These are phyloP conservation scores for Xiphophorus maculatus DNA, from an alignment of 2,113 vertebrate species.

Conservation along the genomic window DNA sequence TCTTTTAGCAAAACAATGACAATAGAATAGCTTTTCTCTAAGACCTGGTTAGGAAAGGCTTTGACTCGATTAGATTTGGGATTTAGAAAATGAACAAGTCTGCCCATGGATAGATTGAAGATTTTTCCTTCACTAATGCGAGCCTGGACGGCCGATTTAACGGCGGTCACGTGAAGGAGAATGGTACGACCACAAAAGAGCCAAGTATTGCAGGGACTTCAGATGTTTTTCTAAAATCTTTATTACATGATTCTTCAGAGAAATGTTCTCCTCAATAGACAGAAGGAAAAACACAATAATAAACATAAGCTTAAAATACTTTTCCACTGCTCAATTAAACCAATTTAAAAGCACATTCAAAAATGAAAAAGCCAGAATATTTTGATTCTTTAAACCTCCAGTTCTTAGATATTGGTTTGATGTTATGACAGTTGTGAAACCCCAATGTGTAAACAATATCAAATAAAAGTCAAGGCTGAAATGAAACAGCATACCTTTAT, in stretches of 20 bases:
- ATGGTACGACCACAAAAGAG: slow-evolving; percentile 61
- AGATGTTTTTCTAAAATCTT: neutral
- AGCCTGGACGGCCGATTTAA: slow-evolving; percentile 29
- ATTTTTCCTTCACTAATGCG: neutral
- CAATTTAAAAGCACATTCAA: neutral
- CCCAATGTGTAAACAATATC: too few species aligned
- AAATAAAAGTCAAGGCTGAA: neutral
- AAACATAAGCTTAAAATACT: neutral
- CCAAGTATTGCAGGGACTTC: slow-evolving; percentile 21
- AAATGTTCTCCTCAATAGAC: slow-evolving; percentile 16
- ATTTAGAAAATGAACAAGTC: slow-evolving; percentile 32
- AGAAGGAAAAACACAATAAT: neutral
- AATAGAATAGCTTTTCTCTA: slow-evolving; percentile 69
- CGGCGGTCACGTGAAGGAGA: neutral
- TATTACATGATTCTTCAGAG: neutral
- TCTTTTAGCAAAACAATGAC: neutral
- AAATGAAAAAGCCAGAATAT: too few species aligned
- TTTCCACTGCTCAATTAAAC: neutral
- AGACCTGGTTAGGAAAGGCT: slow-evolving; percentile 56
- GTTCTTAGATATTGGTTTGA: too few species aligned
- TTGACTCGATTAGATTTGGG: slow-evolving; percentile 62
- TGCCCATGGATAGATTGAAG: slow-evolving; percentile 5
- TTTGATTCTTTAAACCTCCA: too few species aligned
- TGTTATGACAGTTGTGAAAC: too few species aligned
- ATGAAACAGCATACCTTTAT: neutral